Evolutionary conservation across 2,797 vertebrate species (phyloP).

Genomic region (Premnoplex brunnescens): DNA sequence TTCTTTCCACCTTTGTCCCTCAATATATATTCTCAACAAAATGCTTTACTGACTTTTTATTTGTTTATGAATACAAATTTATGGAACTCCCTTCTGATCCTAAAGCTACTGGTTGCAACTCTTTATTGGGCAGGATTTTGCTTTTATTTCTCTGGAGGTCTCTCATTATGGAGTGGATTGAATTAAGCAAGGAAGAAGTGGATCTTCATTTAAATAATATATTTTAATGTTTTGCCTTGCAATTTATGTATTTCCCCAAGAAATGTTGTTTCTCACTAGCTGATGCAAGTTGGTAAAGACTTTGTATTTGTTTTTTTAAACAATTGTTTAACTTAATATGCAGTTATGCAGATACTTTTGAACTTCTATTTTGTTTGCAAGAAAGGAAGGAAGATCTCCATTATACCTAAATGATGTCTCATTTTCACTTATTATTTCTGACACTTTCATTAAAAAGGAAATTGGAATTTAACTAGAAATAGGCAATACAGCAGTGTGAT

Average conservation of each 20-base stretch:
- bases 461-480: not conserved
- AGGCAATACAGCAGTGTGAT: not conserved
- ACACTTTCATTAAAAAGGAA: not conserved
- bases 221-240: not conserved
- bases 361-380: not conserved
- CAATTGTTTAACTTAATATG: not conserved
- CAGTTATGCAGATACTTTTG: not conserved
- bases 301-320: not conserved
- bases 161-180: not conserved
- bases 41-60: not conserved
- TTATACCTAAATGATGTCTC: not conserved
- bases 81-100: not conserved
- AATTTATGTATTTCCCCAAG: not conserved
- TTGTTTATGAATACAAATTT: not conserved
- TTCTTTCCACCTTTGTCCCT: not conserved
- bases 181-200: not conserved
- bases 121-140: not conserved
- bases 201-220: not conserved
- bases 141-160: not conserved
- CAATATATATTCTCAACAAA: not conserved
- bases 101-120: not conserved
- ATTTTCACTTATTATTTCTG: not conserved
- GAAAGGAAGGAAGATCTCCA: not conserved
- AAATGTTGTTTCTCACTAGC: not conserved
- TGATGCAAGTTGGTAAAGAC: not conserved